These are phyloP conservation scores for Bucorvus abyssinicus DNA, from an alignment of 2,797 vertebrate species.

Conservation along the genomic window DNA sequence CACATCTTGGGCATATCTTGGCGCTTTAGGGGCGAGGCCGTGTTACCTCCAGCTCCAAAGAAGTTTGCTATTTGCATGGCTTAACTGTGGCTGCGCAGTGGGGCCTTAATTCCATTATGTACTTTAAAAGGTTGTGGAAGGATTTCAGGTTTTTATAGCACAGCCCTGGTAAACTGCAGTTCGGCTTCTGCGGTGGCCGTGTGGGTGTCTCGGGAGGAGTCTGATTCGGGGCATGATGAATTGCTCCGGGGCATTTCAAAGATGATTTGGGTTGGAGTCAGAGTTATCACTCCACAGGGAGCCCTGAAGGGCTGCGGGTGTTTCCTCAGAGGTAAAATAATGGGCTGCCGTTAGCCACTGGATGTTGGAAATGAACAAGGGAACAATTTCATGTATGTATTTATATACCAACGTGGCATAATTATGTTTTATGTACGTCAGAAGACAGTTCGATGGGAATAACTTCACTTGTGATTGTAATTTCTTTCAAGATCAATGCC, in stretches of 20 bases:
- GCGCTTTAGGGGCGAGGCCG: neutral
- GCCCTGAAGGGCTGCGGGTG: neutral
- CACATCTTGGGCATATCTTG: neutral
- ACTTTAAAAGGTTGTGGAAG: conserved; percentile 35
- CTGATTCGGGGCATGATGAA: neutral
- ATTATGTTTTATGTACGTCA: neutral
- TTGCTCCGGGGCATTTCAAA: neutral
- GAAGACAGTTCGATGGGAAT: neutral
- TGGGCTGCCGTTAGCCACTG: neutral
- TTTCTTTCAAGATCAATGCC: neutral
- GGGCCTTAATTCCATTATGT: conserved; percentile 50
- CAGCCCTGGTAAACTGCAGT: neutral
- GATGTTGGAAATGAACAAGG: neutral
- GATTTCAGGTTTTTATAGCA: neutral
- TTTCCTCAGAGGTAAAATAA: neutral
- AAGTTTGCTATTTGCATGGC: conserved; percentile 7
- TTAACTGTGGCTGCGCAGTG: neutral
- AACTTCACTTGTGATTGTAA: neutral
- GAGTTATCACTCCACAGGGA: neutral
- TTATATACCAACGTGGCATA: neutral
- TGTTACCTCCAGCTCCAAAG: neutral
- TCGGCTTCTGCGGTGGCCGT: neutral
- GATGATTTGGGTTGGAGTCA: neutral
- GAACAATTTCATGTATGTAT: neutral
- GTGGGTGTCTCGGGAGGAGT: neutral